phyloP scores from a whole-genome alignment of 2,888 invertebrate genomes.

The Drosophila paranaensis region DNA sequence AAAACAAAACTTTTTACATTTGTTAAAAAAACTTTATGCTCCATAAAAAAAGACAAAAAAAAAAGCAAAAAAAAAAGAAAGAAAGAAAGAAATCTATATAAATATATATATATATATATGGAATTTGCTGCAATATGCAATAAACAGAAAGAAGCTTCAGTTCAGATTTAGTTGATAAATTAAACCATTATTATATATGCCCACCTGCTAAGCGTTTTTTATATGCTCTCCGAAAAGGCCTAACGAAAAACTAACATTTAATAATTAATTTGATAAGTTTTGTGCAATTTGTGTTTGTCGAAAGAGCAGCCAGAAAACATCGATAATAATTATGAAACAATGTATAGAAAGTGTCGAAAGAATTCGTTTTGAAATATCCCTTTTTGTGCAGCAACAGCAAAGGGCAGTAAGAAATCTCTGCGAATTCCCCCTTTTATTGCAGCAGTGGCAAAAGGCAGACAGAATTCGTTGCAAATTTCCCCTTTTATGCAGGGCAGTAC shows the following conservation, averaged over 20 bases:
- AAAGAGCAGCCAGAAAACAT: not conserved
- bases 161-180: conserved; percentile 32
- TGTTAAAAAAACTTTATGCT: conserved; percentile 53
- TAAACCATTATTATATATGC: conserved; percentile 13
- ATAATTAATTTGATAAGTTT: conserved; percentile 31
- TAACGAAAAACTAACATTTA: conserved; percentile 11
- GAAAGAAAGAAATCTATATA: not conserved
- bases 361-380: too few relatives aligned
- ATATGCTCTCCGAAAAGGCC: conserved; percentile 37
- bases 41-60: conserved; percentile 35
- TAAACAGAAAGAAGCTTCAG: conserved; percentile 51
- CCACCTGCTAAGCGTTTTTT: conserved; percentile 50
- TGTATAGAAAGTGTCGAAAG: not conserved
- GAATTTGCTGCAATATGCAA: conserved; percentile 69
- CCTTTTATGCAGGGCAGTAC: conserved; percentile 11
- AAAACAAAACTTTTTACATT: conserved; percentile 53
- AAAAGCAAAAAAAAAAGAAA: conserved; percentile 31
- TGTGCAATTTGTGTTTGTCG: conserved; percentile 53
- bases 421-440: not conserved
- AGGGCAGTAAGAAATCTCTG: conserved; percentile 28
- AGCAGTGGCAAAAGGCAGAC: conserved; percentile 23
- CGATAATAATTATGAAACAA: not conserved
- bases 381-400: conserved; percentile 4
- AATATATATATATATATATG: conserved; percentile 6
- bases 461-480: conserved; percentile 25